phyloP scores from a whole-genome alignment of 2,113 vertebrate species.

The Alosa alosa region DNA sequence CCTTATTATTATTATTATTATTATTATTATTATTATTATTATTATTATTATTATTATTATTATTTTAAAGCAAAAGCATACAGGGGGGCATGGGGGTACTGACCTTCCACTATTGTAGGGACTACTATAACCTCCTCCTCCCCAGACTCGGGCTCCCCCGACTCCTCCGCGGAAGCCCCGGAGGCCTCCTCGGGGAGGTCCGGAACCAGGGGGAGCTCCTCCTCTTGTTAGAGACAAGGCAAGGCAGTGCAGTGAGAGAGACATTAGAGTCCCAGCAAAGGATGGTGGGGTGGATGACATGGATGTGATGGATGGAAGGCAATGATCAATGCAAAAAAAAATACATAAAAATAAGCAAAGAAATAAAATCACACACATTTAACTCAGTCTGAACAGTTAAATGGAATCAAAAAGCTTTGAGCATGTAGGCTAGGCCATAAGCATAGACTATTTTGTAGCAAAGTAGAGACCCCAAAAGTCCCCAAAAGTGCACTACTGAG shows the following conservation, averaged over 20 bases:
- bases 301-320: neutral
- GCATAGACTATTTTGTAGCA: neutral
- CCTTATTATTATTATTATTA: neutral
- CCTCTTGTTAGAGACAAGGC: conserved; percentile 72
- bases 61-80: neutral
- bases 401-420: conserved; percentile 46
- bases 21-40: neutral
- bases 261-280: conserved; percentile 49
- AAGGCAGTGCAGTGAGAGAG: conserved; percentile 56
- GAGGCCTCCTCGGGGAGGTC: conserved; percentile 59
- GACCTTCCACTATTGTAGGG: neutral
- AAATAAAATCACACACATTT: conserved; percentile 55
- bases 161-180: conserved; percentile 59
- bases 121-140: neutral
- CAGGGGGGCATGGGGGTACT: no score
- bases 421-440: neutral
- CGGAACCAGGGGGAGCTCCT: conserved; percentile 57
- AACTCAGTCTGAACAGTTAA: conserved; percentile 57
- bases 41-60: neutral
- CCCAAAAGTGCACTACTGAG: neutral
- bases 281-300: conserved; percentile 37
- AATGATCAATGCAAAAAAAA: neutral
- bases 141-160: conserved; percentile 44
- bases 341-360: neutral
- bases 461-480: neutral